Percentiles rank a stretch among this genome's conserved stretches.
Conservation (phyloP, 2,113 vertebrate genomes). For the Sarotherodon lohbergeri region DNA sequence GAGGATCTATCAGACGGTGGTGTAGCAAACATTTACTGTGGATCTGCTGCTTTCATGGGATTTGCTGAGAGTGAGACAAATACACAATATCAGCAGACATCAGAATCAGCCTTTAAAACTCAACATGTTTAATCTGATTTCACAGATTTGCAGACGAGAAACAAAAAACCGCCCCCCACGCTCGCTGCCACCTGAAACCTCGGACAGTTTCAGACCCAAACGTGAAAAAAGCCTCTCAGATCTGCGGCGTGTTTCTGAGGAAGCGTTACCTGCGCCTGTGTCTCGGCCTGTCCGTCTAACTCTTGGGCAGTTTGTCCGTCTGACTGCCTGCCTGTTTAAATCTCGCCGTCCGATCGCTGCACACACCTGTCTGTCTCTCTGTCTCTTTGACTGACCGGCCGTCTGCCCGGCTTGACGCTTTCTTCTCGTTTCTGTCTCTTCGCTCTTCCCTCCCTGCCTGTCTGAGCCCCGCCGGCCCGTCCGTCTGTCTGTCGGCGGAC, state of each 20-base stretch:
- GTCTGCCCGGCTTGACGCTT: conserved; percentile 6
- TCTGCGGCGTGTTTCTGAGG: not conserved
- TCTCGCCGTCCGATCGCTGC: not conserved
- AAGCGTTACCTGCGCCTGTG: not conserved
- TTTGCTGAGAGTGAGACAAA: not conserved
- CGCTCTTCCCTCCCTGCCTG: not conserved
- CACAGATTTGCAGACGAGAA: not conserved
- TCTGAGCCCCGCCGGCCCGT: not conserved
- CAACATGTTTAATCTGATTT: not conserved
- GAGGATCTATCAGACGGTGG: not conserved
- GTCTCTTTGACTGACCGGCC: conserved; percentile 10
- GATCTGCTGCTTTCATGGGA: not conserved
- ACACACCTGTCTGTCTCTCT: not conserved
- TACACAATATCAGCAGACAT: not conserved
- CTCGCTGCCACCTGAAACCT: not conserved
- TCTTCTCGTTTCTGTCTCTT: conserved; percentile 36
- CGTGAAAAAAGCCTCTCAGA: not conserved
- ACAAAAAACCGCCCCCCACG: rapidly evolving
- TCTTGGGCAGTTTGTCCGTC: not conserved
- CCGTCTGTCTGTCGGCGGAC: not conserved
- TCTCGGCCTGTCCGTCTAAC: not conserved
- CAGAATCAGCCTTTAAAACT: not conserved
- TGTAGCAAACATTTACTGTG: not conserved
- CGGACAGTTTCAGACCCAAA: not conserved
- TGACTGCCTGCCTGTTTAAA: not conserved